These are phyloP conservation scores for Calyptomena viridis DNA, from an alignment of 2,113 vertebrate species.

Conservation along the genomic window DNA sequence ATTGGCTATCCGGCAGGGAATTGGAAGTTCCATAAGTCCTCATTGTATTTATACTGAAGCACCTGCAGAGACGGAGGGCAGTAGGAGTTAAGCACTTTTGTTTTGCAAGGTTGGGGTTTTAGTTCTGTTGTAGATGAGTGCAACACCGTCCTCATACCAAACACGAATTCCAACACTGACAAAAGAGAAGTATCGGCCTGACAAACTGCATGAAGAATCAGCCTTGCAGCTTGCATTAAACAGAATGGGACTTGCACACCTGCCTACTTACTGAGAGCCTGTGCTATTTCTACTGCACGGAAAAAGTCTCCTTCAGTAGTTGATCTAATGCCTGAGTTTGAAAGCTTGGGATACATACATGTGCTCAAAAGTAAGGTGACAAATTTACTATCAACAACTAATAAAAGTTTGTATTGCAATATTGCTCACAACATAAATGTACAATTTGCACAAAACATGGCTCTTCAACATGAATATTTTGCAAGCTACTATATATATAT, in stretches of 20 bases:
- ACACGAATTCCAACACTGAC: not conserved
- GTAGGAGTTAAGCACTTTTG: slow-evolving; percentile 22
- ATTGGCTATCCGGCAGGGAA: not conserved
- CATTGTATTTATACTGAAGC: not conserved
- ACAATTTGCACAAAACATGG: slow-evolving; percentile 71
- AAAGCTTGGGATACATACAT: not conserved
- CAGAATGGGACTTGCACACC: not conserved
- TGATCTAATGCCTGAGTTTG: slow-evolving; percentile 19
- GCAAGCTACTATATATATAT: slow-evolving; percentile 60
- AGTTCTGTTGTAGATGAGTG: not conserved
- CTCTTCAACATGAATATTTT: slow-evolving; percentile 67
- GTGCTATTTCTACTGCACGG: slow-evolving; percentile 9
- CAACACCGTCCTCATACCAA: not conserved
- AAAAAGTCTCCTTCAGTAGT: not conserved
- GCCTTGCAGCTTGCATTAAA: not conserved
- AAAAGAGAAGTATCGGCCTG: not conserved
- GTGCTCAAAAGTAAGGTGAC: not conserved
- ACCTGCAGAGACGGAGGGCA: slow-evolving; percentile 5
- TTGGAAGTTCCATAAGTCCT: not conserved
- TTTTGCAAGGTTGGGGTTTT: not conserved
- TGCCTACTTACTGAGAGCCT: not conserved
- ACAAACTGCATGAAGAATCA: not conserved
- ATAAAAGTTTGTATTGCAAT: slow-evolving; percentile 51
- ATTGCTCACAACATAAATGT: slow-evolving; percentile 68
- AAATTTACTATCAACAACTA: slow-evolving; percentile 31